These are phyloP conservation scores for Rynchops niger DNA, from an alignment of 2,113 vertebrate species.

Conservation along the genomic window DNA sequence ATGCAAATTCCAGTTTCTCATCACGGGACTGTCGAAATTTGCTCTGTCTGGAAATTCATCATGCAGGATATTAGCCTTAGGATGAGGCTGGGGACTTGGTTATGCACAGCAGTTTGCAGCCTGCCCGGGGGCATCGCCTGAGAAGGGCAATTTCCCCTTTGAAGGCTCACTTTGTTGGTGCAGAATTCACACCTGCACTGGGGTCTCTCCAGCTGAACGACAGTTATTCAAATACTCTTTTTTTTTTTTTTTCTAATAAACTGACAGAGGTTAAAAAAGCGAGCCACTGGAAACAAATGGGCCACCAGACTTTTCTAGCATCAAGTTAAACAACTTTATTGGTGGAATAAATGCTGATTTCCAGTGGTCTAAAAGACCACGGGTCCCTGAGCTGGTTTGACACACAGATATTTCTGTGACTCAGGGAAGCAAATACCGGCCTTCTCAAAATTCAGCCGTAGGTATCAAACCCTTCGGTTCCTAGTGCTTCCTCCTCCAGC, in stretches of 20 bases:
- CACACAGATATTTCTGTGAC: background rate
- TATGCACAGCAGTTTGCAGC: background rate
- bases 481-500: background rate
- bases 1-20: constrained; percentile 2
- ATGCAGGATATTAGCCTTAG: background rate
- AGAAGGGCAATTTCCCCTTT: background rate
- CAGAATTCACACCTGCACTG: constrained; percentile 14
- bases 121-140: background rate
- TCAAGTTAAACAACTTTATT: background rate
- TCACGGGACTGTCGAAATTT: background rate
- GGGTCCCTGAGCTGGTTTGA: background rate
- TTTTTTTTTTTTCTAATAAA: background rate
- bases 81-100: background rate
- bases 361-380: background rate
- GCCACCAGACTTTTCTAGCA: background rate
- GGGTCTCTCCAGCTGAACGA: background rate
- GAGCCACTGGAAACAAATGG: background rate
- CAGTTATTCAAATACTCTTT: background rate
- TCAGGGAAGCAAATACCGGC: background rate
- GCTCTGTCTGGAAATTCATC: constrained; percentile 2
- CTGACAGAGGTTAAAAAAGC: constrained; percentile 10
- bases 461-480: background rate
- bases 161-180: background rate
- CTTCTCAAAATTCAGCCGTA: background rate
- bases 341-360: background rate